phyloP scores from a whole-genome alignment of 2,888 invertebrate species.

The Venusia cambrica region DNA sequence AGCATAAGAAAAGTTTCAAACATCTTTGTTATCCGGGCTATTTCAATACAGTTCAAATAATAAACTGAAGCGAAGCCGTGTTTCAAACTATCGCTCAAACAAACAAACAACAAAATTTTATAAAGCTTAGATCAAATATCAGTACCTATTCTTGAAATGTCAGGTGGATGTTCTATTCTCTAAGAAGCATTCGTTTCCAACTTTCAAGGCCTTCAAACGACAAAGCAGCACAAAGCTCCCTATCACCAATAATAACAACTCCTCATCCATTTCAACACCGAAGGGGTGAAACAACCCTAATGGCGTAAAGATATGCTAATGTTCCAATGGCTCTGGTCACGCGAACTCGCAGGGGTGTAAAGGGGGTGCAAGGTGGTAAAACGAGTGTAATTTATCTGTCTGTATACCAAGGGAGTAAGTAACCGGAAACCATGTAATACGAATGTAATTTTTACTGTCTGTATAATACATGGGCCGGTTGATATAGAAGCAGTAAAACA shows the following conservation, averaged over 20 bases:
- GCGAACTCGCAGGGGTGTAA: conserved; percentile 12
- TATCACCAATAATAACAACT: conserved; percentile 9
- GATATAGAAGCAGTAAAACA: background rate
- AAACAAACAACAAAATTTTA: too few relatives aligned
- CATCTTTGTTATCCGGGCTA: too few relatives aligned
- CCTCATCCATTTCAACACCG: conserved; percentile 13
- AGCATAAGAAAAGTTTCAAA: too few relatives aligned
- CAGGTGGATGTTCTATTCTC: too few relatives aligned
- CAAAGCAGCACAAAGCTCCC: too few relatives aligned
- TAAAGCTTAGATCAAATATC: too few relatives aligned
- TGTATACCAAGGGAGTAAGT: conserved; percentile 11
- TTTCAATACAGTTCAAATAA: too few relatives aligned
- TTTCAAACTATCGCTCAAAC: too few relatives aligned
- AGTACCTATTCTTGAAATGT: too few relatives aligned
- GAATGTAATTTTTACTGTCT: conserved; percentile 6
- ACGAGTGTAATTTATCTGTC: conserved; percentile 17
- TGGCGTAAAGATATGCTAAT: conserved; percentile 23
- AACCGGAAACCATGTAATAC: conserved; percentile 4
- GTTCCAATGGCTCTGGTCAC: conserved; percentile 18
- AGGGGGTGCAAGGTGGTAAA: conserved; percentile 1
- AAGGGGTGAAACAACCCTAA: conserved; percentile 13
- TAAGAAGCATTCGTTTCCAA: too few relatives aligned
- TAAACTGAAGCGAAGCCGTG: too few relatives aligned
- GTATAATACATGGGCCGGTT: conserved; percentile 1
- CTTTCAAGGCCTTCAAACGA: too few relatives aligned